Evolutionary conservation across 1,140 invertebrate species (phyloP).

Genomic region (Apis dorsata): DNA sequence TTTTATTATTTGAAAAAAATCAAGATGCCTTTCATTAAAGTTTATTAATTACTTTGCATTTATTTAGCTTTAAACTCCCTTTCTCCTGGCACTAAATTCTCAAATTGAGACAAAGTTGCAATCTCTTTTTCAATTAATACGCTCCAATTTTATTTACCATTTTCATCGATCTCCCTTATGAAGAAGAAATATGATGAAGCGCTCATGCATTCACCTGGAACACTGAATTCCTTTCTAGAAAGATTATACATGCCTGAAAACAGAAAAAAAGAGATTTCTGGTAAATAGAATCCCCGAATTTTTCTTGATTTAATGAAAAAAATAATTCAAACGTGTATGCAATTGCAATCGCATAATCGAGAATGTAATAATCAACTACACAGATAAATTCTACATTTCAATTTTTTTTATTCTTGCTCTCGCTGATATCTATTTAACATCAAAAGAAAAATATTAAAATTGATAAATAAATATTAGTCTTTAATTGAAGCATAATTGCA

Average conservation of each 20-base stretch:
- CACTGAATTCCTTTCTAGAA: neutral
- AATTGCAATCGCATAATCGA: slow-evolving; percentile 36
- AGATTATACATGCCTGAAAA: neutral
- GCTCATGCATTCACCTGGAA: slow-evolving; percentile 6
- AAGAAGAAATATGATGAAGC: neutral
- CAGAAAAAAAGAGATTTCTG: neutral
- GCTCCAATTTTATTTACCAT: neutral
- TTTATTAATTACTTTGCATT: neutral
- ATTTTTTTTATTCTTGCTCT: too few relatives aligned
- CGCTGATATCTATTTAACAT: too few relatives aligned
- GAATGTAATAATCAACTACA: slow-evolving; percentile 23
- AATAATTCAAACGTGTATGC: slow-evolving; percentile 50
- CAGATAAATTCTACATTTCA: too few relatives aligned
- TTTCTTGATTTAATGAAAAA: slow-evolving; percentile 42
- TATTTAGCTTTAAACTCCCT: neutral
- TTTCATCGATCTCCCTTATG: neutral
- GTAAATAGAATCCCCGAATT: slow-evolving; percentile 31
- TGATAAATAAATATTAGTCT: too few relatives aligned
- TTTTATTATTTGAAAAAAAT: too few relatives aligned
- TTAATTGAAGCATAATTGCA: too few relatives aligned
- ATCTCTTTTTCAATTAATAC: neutral
- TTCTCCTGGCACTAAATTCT: neutral
- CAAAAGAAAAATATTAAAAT: too few relatives aligned
- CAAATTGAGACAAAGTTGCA: neutral
- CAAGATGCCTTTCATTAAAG: too few relatives aligned